A percentile compares a stretch with the other conserved stretches of the same genome.
Evolutionary conservation across 2,113 vertebrate genomes (phyloP).

Genomic region (Rhizomys pruinosus): DNA sequence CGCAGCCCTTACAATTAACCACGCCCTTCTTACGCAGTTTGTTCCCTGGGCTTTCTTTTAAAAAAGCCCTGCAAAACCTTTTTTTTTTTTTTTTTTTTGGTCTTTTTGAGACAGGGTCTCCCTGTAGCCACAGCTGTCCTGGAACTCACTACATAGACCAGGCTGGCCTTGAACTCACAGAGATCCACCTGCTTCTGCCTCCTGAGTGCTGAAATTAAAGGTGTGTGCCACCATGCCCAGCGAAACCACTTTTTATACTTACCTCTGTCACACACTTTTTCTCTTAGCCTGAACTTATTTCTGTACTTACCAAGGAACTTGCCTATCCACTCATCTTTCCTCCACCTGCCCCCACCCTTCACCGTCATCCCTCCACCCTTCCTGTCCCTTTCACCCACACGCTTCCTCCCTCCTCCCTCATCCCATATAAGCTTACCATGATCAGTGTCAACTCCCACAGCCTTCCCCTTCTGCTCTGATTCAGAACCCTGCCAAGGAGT

Average conservation of each 20-base stretch:
- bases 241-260: constrained; percentile 21
- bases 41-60: too few species aligned
- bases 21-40: too few species aligned
- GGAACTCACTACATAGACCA: too few species aligned
- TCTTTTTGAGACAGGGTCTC: too few species aligned
- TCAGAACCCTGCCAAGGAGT: neutral
- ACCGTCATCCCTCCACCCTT: neutral
- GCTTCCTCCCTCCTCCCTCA: neutral
- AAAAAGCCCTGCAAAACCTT: neutral
- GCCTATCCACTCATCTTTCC: neutral
- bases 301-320: neutral
- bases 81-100: too few species aligned
- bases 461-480: neutral
- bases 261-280: neutral
- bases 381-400: neutral
- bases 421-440: neutral
- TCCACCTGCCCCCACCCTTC: neutral
- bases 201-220: too few species aligned
- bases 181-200: too few species aligned
- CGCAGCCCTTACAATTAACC: too few species aligned
- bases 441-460: neutral
- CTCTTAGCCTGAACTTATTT: constrained; percentile 30
- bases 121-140: too few species aligned
- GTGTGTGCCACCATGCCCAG: too few species aligned
- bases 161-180: too few species aligned